Base-by-base conservation (phyloP, 2,797 vertebrate species). In the Myripristis jacobus region DNA sequence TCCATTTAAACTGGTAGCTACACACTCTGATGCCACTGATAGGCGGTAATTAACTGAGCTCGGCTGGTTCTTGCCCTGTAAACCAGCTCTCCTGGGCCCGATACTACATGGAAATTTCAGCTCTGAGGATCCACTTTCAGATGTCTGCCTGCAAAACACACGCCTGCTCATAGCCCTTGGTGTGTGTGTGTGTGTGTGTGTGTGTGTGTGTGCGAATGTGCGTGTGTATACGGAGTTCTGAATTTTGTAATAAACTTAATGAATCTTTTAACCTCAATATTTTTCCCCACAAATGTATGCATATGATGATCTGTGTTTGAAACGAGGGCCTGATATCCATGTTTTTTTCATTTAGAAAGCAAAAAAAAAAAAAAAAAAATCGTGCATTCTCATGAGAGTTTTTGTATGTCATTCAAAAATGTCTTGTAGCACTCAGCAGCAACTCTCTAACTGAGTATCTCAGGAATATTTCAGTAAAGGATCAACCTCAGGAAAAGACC, bases 11-110 rank as follows among this genome's bases (percentile, higher is more conserved):
- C 83, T 73, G 75, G 57, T 77, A 76, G 83, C 80, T 86, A 63
- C 86, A 80, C 77, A 80, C 82, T 85, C 80, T 83, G 87, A 88
- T 88, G 86, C 77, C 71, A 65, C 86, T 85, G 86, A 89, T 88
- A 80, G 88, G 79, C 73, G 66, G 85, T 88, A 88, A 91, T 91
- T 92, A 88, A 90, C 91, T 86, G 82, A 89, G 83, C 83, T 64
- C 63, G 80, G 51, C 90, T 85, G 87, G 79, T 89, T 90, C 83
- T 86, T 80, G 83, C 80, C 88, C 89, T 88, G 89, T 90, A 89
- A 90, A 92, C 81, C 77, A 75, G 75, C 81, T 91, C 92, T 91
- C 86, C 72, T 44, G 90, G 90, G 90, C 60, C 77, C 62, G 72
- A 83, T 79, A 75, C 81, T 81, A 89, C 88, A 92, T 80, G 83